Base-by-base conservation (phyloP, 2,797 vertebrate species). In the Bucorvus abyssinicus region DNA sequence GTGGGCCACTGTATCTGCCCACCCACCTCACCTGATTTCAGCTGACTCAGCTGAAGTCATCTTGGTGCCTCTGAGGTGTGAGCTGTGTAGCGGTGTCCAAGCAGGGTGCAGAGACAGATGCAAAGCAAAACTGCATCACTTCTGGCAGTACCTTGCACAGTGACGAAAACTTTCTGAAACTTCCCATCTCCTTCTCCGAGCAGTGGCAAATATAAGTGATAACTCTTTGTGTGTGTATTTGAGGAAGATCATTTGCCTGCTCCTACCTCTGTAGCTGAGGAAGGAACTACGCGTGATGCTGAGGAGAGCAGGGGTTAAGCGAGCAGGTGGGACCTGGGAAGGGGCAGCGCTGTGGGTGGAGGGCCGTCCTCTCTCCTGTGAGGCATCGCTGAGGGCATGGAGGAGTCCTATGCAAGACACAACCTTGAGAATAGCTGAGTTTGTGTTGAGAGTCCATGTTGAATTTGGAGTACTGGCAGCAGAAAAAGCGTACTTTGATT, bases 401-500 rank as follows among this genome's bases (percentile, higher is more conserved):
- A 68, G 67, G 30, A 56, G 9, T 50, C 32, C 65, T n/a, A 0
- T 0, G 1, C 34, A 59, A 52, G 47, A 36, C 73, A 17, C 20
- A 20, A 36, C 30, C n/a, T 22, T 38, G 74, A 69, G 36, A 74
- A 55, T 3, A 65, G 61, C 38, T 34, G 36, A 50, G 42, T 68
- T 65, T 86, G 16, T 53, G 17, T 81, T 69, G 59, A 68, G 70
- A 63, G 42, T 34, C 78, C 70, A 74, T 57, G 76, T 75, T 84
- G 88, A 69, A 63, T 89, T 26, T 91, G 50, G 57, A 50, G 73
- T 49, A 27, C 16, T 73, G 65, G 53, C 53, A 74, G 24, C 67
- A 78, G 65, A 15, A 79, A 73, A 69, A 59, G 22, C 2, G 1
- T 91, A 81, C 74, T 96, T 94, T 92, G 91, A 93, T 95, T 97